These are phyloP conservation scores for Lates japonicus DNA, from an alignment of 2,797 vertebrate species.

Conservation along the genomic window DNA sequence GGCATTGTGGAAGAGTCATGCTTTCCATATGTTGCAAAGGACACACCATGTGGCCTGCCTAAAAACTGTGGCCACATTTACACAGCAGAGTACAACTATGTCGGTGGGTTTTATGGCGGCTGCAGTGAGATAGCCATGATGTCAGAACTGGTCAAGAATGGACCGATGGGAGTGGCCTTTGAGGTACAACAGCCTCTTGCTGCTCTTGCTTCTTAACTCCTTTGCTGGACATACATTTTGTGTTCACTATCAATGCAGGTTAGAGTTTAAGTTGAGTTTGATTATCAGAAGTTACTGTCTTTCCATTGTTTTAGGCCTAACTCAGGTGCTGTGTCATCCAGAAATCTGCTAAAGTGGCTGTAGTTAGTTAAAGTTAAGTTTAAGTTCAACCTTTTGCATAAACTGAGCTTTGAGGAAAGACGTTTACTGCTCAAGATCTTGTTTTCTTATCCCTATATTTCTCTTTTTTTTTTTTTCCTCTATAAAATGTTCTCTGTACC, in stretches of 20 bases:
- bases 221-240: neutral
- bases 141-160: slow-evolving; percentile 90
- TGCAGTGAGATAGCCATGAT: slow-evolving; percentile 96
- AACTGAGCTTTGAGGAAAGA: neutral
- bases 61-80: slow-evolving; percentile 86
- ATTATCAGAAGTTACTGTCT: neutral
- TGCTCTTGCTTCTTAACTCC: neutral
- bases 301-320: neutral
- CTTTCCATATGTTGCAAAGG: slow-evolving; percentile 88
- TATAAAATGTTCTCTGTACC: neutral
- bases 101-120: slow-evolving; percentile 96
- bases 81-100: slow-evolving; percentile 91
- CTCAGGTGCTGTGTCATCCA: neutral
- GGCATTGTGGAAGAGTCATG: slow-evolving; percentile 94
- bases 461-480: too few relatives aligned
- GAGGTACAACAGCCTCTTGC: slow-evolving; percentile 78
- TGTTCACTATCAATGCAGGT: neutral
- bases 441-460: too few relatives aligned
- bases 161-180: slow-evolving; percentile 92
- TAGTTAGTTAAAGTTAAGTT: neutral
- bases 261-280: neutral
- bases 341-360: neutral
- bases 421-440: neutral
- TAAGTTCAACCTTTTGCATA: neutral
- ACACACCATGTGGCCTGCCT: slow-evolving; percentile 86